Conservation (phyloP, 2,797 vertebrate genomes). For the Taeniopygia guttata region DNA sequence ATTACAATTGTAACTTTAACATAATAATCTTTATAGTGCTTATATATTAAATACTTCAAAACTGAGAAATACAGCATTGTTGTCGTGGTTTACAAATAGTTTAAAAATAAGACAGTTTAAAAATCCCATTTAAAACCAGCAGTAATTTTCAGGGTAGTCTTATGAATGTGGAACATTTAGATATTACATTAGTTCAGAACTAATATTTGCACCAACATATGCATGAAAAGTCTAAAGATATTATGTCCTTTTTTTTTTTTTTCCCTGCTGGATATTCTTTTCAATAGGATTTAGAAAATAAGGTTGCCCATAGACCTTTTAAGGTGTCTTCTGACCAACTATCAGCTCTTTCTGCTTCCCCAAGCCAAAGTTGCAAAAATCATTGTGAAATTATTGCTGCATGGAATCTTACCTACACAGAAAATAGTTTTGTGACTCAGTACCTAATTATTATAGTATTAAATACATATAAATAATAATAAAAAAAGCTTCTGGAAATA, state of each 20-base stretch:
- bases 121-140: neutral
- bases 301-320: accelerated
- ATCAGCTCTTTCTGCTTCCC: neutral
- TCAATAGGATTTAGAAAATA: neutral
- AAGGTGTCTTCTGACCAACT: neutral
- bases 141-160: neutral
- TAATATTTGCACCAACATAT: neutral
- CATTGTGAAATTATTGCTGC: neutral
- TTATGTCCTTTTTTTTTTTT: neutral
- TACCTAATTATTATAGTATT: neutral
- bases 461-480: neutral
- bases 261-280: neutral
- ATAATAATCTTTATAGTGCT: neutral
- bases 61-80: neutral
- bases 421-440: neutral
- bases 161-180: neutral
- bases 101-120: neutral
- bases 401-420: neutral
- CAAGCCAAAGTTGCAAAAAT: neutral
- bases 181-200: neutral
- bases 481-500: neutral
- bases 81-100: neutral
- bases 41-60: neutral
- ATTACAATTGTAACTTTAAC: neutral
- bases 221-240: neutral